Conservation (phyloP, 2,888 invertebrate species). For the Hololepta plana region DNA sequence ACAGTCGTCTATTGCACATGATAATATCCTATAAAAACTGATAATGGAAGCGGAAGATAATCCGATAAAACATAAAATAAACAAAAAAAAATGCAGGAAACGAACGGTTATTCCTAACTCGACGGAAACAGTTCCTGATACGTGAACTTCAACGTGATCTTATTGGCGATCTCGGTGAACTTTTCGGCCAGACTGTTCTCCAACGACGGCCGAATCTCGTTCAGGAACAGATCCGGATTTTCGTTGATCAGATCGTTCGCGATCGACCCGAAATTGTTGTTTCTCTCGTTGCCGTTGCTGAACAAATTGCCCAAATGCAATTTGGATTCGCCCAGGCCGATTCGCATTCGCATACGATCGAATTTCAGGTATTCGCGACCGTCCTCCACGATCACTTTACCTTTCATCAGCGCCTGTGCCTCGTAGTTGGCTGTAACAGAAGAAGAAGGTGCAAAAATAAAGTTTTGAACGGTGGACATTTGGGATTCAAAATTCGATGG, state of each 20-base stretch:
- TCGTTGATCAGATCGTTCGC: constrained; percentile 49
- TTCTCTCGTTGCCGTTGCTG: too few species aligned
- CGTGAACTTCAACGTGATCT: constrained; percentile 47
- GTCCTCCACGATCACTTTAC: constrained; percentile 35
- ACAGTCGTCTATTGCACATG: too few species aligned
- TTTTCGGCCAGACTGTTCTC: constrained; percentile 43
- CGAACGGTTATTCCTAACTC: too few species aligned
- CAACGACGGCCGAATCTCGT: constrained; percentile 46
- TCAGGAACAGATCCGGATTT: constrained; percentile 45
- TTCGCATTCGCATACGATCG: constrained; percentile 41
- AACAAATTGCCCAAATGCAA: constrained; percentile 48
- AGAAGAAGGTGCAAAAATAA: too few species aligned
- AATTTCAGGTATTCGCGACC: constrained; percentile 41
- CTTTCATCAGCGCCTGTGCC: constrained; percentile 44
- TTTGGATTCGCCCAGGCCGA: constrained; percentile 39
- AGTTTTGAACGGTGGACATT: too few species aligned
- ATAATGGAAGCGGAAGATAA: too few species aligned
- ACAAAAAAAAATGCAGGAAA: too few species aligned
- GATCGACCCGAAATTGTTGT: constrained; percentile 42
- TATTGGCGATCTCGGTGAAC: constrained; percentile 51
- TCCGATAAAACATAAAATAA: too few species aligned
- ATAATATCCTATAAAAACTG: too few species aligned
- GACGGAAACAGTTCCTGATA: constrained; percentile 49
- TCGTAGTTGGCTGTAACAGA: constrained; percentile 40
- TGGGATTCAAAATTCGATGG: background rate